phyloP scores from a whole-genome alignment of 1,140 invertebrate species.

The Drosophila pseudoobscura region DNA sequence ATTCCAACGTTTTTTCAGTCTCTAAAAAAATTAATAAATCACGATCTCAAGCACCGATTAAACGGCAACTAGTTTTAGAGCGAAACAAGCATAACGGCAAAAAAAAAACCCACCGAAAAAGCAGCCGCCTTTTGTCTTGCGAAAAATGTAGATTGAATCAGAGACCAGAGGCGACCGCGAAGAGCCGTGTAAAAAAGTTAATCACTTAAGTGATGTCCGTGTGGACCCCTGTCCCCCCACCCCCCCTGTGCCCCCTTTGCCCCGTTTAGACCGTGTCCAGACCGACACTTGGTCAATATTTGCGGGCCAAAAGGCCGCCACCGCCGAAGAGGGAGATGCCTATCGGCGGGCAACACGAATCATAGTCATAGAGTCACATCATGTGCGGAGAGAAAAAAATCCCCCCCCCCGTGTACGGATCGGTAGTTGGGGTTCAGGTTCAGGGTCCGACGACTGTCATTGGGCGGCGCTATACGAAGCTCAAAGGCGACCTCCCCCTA shows the following conservation, averaged over 20 bases:
- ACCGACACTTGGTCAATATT: constrained; percentile 40
- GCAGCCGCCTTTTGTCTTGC: constrained; percentile 45
- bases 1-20: no score
- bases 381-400: constrained; percentile 26
- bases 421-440: constrained; percentile 31
- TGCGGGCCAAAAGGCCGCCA: constrained; percentile 14
- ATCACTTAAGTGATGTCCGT: constrained; percentile 45
- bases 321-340: constrained; percentile 21
- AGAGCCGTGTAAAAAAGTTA: constrained; percentile 44
- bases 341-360: constrained; percentile 48
- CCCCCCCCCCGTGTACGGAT: constrained; percentile 4
- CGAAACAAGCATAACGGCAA: constrained; percentile 33
- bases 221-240: neutral
- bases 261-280: no score
- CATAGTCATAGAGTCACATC: constrained; percentile 53
- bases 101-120: constrained; percentile 17
- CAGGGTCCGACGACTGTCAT: constrained; percentile 25
- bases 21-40: constrained; percentile 37
- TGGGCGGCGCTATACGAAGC: constrained; percentile 57
- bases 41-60: constrained; percentile 37
- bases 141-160: constrained; percentile 40
- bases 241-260: neutral
- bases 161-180: constrained; percentile 11
- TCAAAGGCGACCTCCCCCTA: constrained; percentile 56
- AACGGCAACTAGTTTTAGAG: constrained; percentile 37